Conservation (phyloP, 2,797 vertebrate genomes). For the Chanos chanos region DNA sequence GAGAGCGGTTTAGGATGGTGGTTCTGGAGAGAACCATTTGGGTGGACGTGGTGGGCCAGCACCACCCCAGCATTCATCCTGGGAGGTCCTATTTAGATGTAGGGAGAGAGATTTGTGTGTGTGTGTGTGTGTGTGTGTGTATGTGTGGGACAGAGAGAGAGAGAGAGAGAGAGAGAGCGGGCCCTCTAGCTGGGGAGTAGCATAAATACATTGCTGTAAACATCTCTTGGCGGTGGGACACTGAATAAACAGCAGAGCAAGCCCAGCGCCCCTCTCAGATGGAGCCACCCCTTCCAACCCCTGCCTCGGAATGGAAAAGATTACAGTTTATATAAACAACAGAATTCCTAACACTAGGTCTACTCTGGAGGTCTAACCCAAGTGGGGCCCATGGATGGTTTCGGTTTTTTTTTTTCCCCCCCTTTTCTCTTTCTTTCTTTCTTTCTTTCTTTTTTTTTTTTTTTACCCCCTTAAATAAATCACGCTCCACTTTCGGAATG, state of each 20-base stretch:
- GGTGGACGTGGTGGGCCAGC: constrained; percentile 43
- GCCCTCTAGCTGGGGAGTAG: constrained; percentile 72
- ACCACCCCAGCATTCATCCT: constrained; percentile 61
- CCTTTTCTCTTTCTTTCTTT: constrained; percentile 1
- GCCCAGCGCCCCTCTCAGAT: constrained; percentile 53
- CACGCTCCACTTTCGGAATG: constrained; percentile 55
- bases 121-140: constrained; percentile 53
- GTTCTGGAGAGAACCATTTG: constrained; percentile 40
- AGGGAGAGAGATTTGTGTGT: constrained; percentile 57
- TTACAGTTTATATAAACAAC: constrained; percentile 84
- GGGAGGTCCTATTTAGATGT: constrained; percentile 82
- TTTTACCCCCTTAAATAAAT: constrained; percentile 55
- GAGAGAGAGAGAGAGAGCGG: constrained; percentile 34
- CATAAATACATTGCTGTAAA: constrained; percentile 82
- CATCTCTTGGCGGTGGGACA: constrained; percentile 78
- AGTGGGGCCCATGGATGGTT: constrained; percentile 51
- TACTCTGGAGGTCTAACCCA: constrained; percentile 75
- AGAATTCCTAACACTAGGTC: constrained; percentile 79
- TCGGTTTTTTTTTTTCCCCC: constrained; percentile 42
- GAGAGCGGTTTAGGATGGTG: constrained; percentile 13
- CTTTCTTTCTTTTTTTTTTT: constrained; percentile 17
- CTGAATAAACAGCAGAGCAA: constrained; percentile 78
- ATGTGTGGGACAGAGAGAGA: constrained; percentile 44
- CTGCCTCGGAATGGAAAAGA: constrained; percentile 80
- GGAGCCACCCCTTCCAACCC: constrained; percentile 61